Evolutionary conservation across 2,888 invertebrate genomes (phyloP).

Genomic region (Platycnemis pennipes): DNA sequence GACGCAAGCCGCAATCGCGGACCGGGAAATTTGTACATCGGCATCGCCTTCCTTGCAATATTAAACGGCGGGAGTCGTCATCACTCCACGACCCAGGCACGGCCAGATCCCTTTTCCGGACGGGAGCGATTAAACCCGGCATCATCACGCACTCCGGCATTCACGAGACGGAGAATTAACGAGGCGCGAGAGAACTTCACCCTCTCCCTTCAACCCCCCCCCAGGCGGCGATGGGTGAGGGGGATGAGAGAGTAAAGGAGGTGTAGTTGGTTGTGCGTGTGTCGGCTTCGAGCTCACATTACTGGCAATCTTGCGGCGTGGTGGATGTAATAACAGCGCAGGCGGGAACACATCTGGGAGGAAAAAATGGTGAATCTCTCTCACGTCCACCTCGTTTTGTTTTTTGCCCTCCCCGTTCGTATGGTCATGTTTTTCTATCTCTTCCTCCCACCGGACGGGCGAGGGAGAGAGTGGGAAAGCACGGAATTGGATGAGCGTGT

Average conservation of each 20-base stretch:
- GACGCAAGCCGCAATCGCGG: neutral
- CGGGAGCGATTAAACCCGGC: conserved; percentile 20
- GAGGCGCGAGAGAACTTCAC: neutral
- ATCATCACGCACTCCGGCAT: neutral
- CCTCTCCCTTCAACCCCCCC: neutral
- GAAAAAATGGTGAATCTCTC: neutral
- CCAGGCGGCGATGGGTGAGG: no score
- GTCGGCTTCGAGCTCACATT: neutral
- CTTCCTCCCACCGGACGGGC: neutral
- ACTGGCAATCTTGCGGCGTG: neutral
- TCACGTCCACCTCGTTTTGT: neutral
- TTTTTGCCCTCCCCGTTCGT: neutral
- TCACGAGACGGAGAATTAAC: neutral
- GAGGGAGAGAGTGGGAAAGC: neutral
- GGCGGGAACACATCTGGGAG: neutral
- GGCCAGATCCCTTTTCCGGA: conserved; percentile 3
- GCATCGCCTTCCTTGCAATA: neutral
- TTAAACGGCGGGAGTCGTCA: conserved; percentile 3
- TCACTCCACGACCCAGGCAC: neutral
- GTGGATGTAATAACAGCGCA: neutral
- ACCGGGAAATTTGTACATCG: neutral
- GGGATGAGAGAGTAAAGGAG: no score
- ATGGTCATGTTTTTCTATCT: neutral
- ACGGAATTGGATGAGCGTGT: conserved; percentile 4
- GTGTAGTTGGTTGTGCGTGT: no score